Base-by-base conservation (phyloP, 2,113 vertebrate genomes). In the Jacana jacana region DNA sequence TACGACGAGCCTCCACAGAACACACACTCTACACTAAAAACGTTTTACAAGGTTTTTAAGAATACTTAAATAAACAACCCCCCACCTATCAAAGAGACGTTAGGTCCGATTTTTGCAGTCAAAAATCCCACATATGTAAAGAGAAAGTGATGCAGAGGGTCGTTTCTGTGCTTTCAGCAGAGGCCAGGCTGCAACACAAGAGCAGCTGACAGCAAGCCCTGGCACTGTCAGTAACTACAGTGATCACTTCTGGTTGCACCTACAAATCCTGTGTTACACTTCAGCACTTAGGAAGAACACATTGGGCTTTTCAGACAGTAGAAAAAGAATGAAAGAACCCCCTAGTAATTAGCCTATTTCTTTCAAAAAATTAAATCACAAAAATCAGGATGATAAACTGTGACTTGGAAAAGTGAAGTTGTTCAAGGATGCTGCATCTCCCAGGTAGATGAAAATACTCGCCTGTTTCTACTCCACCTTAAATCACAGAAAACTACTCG, bases 21-120 rank as follows among this genome's bases (percentile, higher is more conserved):
- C 76, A 42, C 20, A 17, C 2, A 4, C 24, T 40, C 3, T 39
- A 61, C 63, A 17, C n/a, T 22, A 15, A 27, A 75, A 30, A 37
- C 27, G 52, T 22, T 81, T 65, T 35, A 7, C 6, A 81, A 48
- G 11, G 14, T 30, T 46, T 76, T 80, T 6, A 17, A 22, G 39
- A 57, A 27, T 10, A 69, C 44, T 15, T 11, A 52, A 39, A 60
- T 9, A 25, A 71, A 18, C 14, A 22, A 24, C 7, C 37, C 12
- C 18, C 22, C 13, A 44, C 4, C 35, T 28, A 28, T 1, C 8
- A 24, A 20, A 19, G n/a, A 17, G 2, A 11, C 0, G 1, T 16
- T 15, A 55, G 39, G 39, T 25, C 17, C 18, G 23, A 33, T n/a
- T 49, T 77, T 27, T 81, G 51, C 87, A 48, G 44, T 17, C 61